Base-by-base conservation (phyloP, 2,797 vertebrate genomes). In the Hoplostethus mediterraneus region DNA sequence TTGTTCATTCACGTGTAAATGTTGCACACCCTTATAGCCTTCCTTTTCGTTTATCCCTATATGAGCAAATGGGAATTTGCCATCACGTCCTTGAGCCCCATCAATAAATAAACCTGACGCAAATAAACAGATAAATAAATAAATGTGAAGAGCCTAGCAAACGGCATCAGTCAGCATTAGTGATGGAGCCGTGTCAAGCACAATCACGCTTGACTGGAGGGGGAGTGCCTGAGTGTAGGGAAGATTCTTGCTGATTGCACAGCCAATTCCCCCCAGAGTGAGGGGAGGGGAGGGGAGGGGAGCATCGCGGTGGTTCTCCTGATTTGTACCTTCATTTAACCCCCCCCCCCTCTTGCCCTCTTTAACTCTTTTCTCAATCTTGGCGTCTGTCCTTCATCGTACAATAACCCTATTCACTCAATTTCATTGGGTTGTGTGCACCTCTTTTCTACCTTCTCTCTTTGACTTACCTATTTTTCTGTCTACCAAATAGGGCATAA, bases 91-190 rank as follows among this genome's bases (percentile, higher is more conserved):
- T 88, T 51, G 52, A 87, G 86, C 77, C 65, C 80, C 91, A 94
- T 95, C 89, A 95, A 95, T 95, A 95, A 94, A 90, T 94, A 94
- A 95, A 89, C 67, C 60, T 80, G 89, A 93, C 80, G 63, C 88
- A 93, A 94, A 95, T 94, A 95, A 94, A 95, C 89, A 92, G 84
- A 93, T 94, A 93, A 93, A 95, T 95, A 94, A 95, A 94, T 94
- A 93, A 94, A 90, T 89, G 82, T 71, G 83, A 86, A 83, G 85
- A 81, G 87, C 77, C 73, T 30, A 28, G 82, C 84, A 91, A 94
- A 94, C 83, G 91, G 84, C 90, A 92, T 93, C 90, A 84, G 90
- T 94, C 92, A 94, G 91, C 92, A 91, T 92, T 89, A 91, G 91
- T 86, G 92, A 93, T 91, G 87, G 93, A 93, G 88, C 76, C 81